Percentiles rank a stretch among this genome's conserved stretches.
Evolutionary conservation across 2,113 vertebrate genomes (phyloP).

Genomic region (Hippocampus zosterae): DNA sequence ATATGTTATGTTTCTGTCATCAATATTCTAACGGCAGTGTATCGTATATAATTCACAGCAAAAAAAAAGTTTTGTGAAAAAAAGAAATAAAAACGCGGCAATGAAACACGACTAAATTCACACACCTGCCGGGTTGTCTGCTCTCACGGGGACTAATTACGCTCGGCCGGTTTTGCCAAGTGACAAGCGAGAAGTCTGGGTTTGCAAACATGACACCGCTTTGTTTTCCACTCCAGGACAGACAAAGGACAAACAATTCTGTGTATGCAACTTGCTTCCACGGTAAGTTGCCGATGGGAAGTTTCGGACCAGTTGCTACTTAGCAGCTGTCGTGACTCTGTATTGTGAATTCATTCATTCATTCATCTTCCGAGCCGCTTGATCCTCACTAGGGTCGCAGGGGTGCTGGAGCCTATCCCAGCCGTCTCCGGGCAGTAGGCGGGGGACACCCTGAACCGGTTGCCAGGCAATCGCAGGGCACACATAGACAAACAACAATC

Average conservation of each 20-base stretch:
- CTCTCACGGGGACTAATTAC: slow-evolving; percentile 16
- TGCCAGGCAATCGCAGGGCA: too few relatives aligned
- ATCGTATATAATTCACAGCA: too few relatives aligned
- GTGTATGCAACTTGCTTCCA: background rate
- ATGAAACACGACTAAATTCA: background rate
- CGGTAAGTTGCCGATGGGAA: background rate
- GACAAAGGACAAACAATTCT: background rate
- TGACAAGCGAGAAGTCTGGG: slow-evolving; percentile 10
- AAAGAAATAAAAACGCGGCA: background rate
- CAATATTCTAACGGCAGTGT: too few relatives aligned
- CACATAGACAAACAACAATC: too few relatives aligned
- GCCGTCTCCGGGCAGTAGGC: too few relatives aligned
- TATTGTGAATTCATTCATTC: background rate
- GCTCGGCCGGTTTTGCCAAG: slow-evolving; percentile 22
- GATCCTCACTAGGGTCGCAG: too few relatives aligned
- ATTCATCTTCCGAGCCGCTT: too few relatives aligned
- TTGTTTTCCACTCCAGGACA: slow-evolving; percentile 1
- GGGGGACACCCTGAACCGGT: too few relatives aligned
- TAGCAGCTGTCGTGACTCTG: background rate
- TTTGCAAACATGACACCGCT: background rate
- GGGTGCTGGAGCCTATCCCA: too few relatives aligned
- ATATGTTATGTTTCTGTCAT: too few relatives aligned
- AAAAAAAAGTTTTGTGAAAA: background rate
- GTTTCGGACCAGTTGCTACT: background rate
- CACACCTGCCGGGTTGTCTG: slow-evolving; percentile 10